Evolutionary conservation across 2,113 vertebrate species (phyloP).

Genomic region (Rhagologus leucostigma): DNA sequence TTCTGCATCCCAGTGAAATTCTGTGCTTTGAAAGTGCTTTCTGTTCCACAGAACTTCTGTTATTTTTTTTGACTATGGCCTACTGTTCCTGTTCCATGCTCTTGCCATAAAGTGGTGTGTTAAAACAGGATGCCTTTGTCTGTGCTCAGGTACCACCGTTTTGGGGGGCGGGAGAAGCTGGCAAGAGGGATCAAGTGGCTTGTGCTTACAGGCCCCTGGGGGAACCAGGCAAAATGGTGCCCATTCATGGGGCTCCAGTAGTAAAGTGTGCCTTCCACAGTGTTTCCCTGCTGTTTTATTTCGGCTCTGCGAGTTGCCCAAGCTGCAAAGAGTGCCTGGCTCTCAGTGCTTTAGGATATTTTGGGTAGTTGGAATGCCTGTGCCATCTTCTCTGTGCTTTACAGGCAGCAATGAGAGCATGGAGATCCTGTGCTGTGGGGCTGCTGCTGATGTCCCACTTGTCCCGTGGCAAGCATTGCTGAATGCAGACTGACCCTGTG

Average conservation of each 20-base stretch:
- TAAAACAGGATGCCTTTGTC: conserved; percentile 38
- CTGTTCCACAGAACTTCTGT: neutral
- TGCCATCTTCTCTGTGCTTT: accelerated
- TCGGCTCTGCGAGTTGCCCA: accelerated
- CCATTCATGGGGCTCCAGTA: neutral
- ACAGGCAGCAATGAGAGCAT: accelerated
- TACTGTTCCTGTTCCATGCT: neutral
- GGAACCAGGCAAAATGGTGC: neutral
- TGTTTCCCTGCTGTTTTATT: neutral
- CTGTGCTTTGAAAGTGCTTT: neutral
- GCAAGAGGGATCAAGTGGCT: accelerated
- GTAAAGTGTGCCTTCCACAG: neutral
- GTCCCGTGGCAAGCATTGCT: accelerated
- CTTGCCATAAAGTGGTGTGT: neutral
- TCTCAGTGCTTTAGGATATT: neutral
- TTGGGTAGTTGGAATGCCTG: neutral
- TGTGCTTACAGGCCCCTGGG: neutral
- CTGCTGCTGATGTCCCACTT: accelerated
- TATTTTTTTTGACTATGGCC: neutral
- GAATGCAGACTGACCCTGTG: neutral
- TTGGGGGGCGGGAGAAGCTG: neutral
- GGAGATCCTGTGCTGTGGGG: neutral
- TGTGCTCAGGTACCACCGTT: accelerated
- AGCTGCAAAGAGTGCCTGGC: neutral
- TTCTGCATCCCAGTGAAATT: neutral